phyloP scores from a whole-genome alignment of 2,113 vertebrate genomes.

The Chaetorhynchus papuensis region DNA sequence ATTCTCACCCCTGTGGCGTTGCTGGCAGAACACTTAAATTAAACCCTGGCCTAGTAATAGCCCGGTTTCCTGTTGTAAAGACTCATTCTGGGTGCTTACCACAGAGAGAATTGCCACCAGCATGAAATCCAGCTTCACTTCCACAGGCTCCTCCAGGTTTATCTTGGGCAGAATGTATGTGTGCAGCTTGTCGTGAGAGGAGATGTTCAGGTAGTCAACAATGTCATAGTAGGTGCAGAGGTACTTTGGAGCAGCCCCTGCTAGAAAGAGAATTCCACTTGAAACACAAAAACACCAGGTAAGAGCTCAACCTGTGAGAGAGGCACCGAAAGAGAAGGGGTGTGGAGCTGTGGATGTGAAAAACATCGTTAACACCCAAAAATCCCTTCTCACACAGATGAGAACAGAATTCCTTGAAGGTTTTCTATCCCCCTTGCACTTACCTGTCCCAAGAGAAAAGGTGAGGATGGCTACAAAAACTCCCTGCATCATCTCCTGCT shows the following conservation, averaged over 20 bases:
- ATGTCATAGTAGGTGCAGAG: conserved; percentile 72
- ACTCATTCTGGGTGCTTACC: conserved; percentile 17
- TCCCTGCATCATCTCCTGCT: background rate
- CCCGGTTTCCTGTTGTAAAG: background rate
- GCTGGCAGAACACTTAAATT: background rate
- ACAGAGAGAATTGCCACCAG: conserved; percentile 69
- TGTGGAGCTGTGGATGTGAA: background rate
- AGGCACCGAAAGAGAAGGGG: background rate
- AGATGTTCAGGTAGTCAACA: conserved; percentile 65
- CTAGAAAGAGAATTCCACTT: background rate
- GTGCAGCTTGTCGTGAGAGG: conserved; percentile 2
- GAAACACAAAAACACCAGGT: background rate
- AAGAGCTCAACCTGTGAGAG: background rate
- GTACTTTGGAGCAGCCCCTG: background rate
- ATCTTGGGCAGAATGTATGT: conserved; percentile 64
- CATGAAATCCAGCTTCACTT: conserved; percentile 48
- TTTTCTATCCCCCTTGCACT: background rate
- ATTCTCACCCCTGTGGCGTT: background rate
- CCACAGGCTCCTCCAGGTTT: conserved; percentile 24
- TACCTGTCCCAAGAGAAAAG: conserved; percentile 46
- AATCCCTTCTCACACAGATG: background rate
- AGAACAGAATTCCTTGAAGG: background rate
- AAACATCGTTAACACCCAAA: rapidly evolving
- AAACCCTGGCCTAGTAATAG: background rate
- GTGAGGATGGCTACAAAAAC: conserved; percentile 17